A percentile compares a stretch with the other conserved stretches of the same genome.
Evolutionary conservation across 2,888 invertebrate species (phyloP).

Genomic region (Dichetophora obliterata): DNA sequence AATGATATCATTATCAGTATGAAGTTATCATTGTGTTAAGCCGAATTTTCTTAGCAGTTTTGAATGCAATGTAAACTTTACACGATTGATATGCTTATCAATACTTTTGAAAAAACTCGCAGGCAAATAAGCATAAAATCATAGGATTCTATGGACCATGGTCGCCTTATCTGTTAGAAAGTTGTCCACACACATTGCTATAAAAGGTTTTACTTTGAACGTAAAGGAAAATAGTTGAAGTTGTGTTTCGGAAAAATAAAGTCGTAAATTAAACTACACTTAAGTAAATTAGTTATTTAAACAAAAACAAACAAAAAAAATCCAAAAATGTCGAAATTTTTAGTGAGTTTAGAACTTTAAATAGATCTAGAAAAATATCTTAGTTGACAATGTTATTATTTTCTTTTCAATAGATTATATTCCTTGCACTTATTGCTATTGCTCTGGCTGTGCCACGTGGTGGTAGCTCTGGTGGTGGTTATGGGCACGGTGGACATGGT

Average conservation of each 20-base stretch:
- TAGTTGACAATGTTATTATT: background rate
- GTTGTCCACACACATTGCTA: background rate
- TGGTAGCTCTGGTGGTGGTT: conserved; percentile 10
- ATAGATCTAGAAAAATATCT: background rate
- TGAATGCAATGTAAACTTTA: no score
- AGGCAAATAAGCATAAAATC: no score
- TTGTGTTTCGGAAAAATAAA: background rate
- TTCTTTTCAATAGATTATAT: conserved; percentile 14
- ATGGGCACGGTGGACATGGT: conserved; percentile 2
- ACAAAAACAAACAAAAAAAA: background rate
- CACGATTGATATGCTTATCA: no score
- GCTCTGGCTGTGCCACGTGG: conserved; percentile 7
- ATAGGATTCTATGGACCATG: background rate
- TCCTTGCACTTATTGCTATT: conserved; percentile 14
- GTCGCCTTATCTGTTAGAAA: background rate
- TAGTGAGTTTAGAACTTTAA: conserved; percentile 3
- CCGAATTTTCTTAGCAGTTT: no score
- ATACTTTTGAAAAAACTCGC: no score
- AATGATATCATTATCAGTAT: background rate
- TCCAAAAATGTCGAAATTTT: conserved; percentile 28
- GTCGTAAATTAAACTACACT: background rate
- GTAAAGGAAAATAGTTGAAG: background rate
- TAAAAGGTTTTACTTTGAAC: background rate
- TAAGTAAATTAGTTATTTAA: background rate
- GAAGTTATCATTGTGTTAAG: no score